Evolutionary conservation across 1,140 invertebrate species (phyloP), one percentile per base, ranked within the genome.

Genomic region (Nixonia krombeini): DNA sequence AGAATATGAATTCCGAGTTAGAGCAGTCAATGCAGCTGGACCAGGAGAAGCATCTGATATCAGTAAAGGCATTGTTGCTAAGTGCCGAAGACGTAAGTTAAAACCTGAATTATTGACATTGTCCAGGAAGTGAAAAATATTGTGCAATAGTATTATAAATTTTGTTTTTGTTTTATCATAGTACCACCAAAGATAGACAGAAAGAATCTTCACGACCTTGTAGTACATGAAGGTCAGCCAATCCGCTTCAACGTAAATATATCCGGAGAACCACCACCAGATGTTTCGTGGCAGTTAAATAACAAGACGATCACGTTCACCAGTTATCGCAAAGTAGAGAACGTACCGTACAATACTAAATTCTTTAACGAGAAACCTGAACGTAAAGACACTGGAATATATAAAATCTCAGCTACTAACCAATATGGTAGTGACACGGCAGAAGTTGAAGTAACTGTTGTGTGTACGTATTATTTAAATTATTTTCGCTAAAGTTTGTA

Each of bases 131-230:
- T n/a, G n/a, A n/a, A n/a, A n/a, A n/a, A n/a, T n/a, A n/a, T n/a
- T n/a, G n/a, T n/a, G n/a, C n/a, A n/a, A n/a, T n/a, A n/a, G n/a
- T n/a, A n/a, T n/a, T n/a, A n/a, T n/a, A n/a, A n/a, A n/a, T n/a
- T n/a, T n/a, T n/a, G n/a, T n/a, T n/a, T n/a, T n/a, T n/a, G n/a
- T n/a, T n/a, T n/a, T n/a, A n/a, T n/a, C n/a, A n/a, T n/a, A 96
- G 94, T 97, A 85, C 91, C 95, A 56, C 96, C 96, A 9, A 96
- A 93, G 85, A 97, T 98, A 84, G 94, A 96, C 74, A 87, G 94
- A 15, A 90, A 90, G 56, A 94, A 91, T 81, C 84, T 96, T 26
- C 88, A 89, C 35, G 89, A 91, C 53, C 84, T 96, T 33, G 92
- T 89, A 38, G 89, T 96, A 1, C 91, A 90, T 35, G 93, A 94